Conservation (phyloP, 1,140 invertebrate genomes). For the Drosophila pallidifrons region DNA sequence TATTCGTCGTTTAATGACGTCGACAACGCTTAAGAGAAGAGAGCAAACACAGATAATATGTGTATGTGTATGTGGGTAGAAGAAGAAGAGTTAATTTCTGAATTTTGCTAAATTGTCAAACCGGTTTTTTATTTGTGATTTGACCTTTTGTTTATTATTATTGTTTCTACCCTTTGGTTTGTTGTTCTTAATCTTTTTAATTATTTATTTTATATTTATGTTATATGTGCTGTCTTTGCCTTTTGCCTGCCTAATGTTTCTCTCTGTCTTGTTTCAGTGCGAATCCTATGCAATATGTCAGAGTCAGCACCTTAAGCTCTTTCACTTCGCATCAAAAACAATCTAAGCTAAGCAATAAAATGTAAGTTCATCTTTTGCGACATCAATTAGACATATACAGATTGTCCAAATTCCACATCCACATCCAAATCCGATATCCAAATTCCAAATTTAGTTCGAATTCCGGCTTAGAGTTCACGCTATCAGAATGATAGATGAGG, state of each 20-base stretch:
- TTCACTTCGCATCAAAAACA: constrained; percentile 1
- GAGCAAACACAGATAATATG: neutral
- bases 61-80: too few relatives aligned
- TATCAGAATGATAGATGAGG: constrained; percentile 79
- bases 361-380: constrained; percentile 56
- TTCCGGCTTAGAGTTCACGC: constrained; percentile 56
- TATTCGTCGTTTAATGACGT: constrained; percentile 60
- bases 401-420: constrained; percentile 29
- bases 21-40: constrained; percentile 13
- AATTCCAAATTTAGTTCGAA: constrained; percentile 55
- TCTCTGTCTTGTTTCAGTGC: constrained; percentile 59
- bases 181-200: constrained; percentile 49
- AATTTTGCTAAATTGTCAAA: constrained; percentile 55
- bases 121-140: constrained; percentile 58
- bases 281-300: constrained; percentile 65
- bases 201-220: constrained; percentile 48
- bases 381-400: constrained; percentile 36
- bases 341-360: constrained; percentile 26
- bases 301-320: constrained; percentile 41
- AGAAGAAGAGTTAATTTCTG: constrained; percentile 57
- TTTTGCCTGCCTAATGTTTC: constrained; percentile 37
- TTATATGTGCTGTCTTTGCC: constrained; percentile 46
- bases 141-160: constrained; percentile 66
- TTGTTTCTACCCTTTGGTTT: constrained; percentile 36
- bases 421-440: constrained; percentile 42